phyloP scores from a whole-genome alignment of 53 echinoderm and acorn worm genomes.

The Arbacia lixula region DNA sequence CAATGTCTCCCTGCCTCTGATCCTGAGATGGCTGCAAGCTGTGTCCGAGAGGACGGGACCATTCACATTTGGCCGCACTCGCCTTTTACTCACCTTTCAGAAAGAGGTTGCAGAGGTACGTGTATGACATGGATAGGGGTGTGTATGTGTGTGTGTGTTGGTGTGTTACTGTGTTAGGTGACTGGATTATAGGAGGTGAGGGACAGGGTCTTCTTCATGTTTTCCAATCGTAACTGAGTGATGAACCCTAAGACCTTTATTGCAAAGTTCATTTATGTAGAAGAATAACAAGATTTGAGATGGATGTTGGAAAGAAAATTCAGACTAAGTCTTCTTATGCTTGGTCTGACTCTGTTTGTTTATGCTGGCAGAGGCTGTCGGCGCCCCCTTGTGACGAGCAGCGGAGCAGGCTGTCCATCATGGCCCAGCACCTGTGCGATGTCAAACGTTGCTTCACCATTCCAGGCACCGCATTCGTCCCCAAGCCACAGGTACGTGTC shows the following conservation, averaged over 20 bases:
- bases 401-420: constrained; percentile 88
- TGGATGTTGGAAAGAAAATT: no score
- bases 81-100: constrained; percentile 92
- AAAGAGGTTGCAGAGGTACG: constrained; percentile 94
- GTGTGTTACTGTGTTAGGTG: no score
- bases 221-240: no score
- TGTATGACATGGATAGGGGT: not conserved
- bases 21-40: constrained; percentile 85
- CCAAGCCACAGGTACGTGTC: constrained; percentile 85
- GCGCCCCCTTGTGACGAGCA: constrained; percentile 76
- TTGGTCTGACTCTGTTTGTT: not conserved
- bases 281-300: no score
- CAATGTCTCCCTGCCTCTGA: constrained; percentile 94
- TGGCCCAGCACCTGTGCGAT: constrained; percentile 90
- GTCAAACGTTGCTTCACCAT: constrained; percentile 85
- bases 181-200: no score
- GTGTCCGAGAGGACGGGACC: constrained; percentile 82
- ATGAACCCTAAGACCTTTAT: no score
- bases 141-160: no score
- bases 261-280: no score
- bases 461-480: constrained; percentile 90
- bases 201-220: no score
- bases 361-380: constrained; percentile 84
- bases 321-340: not conserved
- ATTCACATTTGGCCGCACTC: constrained; percentile 80